Conservation (phyloP, 2,113 vertebrate genomes). For the Dasyurus viverrinus region DNA sequence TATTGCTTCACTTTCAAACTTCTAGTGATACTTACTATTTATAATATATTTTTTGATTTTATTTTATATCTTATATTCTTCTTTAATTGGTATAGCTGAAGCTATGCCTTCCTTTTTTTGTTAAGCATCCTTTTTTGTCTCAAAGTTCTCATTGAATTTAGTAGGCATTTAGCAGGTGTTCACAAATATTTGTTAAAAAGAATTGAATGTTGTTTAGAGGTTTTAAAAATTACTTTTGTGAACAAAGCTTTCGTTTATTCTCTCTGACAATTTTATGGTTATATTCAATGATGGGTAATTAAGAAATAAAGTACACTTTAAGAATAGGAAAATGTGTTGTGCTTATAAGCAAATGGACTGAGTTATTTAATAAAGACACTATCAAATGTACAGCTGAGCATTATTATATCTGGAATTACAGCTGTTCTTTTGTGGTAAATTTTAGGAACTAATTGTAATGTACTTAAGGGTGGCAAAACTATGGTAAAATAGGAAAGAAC, state of each 20-base stretch:
- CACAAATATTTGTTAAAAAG: neutral
- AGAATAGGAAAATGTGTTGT: neutral
- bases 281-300: neutral
- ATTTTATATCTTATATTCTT: neutral
- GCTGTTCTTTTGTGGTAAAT: neutral
- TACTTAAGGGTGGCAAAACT: neutral
- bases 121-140: neutral
- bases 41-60: neutral
- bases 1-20: neutral
- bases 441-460: neutral
- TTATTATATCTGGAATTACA: neutral
- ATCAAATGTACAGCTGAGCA: neutral
- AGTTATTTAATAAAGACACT: neutral
- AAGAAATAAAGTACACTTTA: neutral
- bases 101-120: neutral
- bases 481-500: neutral
- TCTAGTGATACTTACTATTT: neutral
- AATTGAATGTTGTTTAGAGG: neutral
- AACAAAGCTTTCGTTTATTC: neutral
- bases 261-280: neutral
- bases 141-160: neutral
- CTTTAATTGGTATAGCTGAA: neutral
- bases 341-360: neutral
- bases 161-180: neutral
- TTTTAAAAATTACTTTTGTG: neutral